Conservation (phyloP, 2,888 invertebrate species). For the Diaphora mendica region DNA sequence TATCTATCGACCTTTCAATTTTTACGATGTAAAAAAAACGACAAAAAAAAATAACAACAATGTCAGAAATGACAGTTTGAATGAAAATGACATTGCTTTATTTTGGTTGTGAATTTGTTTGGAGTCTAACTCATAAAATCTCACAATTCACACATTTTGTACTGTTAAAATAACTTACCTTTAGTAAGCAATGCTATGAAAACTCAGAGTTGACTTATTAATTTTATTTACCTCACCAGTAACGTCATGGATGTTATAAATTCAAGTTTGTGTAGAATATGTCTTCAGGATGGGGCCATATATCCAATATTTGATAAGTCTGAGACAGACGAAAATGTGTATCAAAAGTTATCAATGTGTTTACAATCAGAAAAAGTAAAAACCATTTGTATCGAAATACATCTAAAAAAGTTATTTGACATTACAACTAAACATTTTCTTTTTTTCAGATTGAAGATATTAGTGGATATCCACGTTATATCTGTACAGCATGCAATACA, state of each 20-base stretch:
- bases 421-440: not conserved
- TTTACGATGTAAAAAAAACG: too few species aligned
- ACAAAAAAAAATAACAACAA: not conserved
- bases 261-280: conserved; percentile 71
- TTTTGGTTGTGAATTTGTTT: conserved; percentile 7
- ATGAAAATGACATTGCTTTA: not conserved
- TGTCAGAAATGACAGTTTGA: not conserved
- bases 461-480: conserved; percentile 72
- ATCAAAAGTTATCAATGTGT: conserved; percentile 66
- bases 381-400: conserved; percentile 7
- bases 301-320: conserved; percentile 69
- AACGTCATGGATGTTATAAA: conserved; percentile 33
- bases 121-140: not conserved
- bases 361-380: conserved; percentile 69
- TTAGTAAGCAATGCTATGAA: not conserved
- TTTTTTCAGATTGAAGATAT: conserved; percentile 73
- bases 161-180: not conserved
- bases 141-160: not conserved
- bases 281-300: conserved; percentile 69
- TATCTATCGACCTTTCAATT: not conserved
- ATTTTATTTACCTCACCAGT: conserved; percentile 20
- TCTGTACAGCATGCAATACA: conserved; percentile 69
- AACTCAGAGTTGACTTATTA: conserved; percentile 14
- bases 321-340: conserved; percentile 52
- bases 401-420: conserved; percentile 6